Percentiles rank a stretch among this genome's conserved stretches.
Evolutionary conservation across 1,140 invertebrate genomes (phyloP).

Genomic region (Drosophila biarmipes): DNA sequence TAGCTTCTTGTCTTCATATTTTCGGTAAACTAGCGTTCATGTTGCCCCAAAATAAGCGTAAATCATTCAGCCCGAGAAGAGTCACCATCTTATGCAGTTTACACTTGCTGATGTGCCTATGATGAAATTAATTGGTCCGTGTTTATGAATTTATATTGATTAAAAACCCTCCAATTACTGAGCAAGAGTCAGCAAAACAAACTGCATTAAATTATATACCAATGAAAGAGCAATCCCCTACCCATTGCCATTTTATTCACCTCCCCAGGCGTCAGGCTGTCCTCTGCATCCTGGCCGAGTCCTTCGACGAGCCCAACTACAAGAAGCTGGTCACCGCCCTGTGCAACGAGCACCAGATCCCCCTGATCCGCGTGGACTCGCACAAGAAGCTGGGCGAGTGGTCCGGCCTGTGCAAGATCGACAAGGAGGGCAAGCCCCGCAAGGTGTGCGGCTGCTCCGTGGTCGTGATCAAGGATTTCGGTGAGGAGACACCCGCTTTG

Average conservation of each 20-base stretch:
- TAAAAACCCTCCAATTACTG: constrained; percentile 74
- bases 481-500: constrained; percentile 96
- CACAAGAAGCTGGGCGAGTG: constrained; percentile 99
- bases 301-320: constrained; percentile 99
- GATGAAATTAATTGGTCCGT: constrained; percentile 83
- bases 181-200: constrained; percentile 10
- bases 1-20: neutral
- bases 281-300: constrained; percentile 98
- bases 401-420: constrained; percentile 99
- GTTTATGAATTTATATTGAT: constrained; percentile 82
- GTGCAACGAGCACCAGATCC: constrained; percentile 99
- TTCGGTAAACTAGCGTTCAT: neutral
- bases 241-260: neutral
- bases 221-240: neutral
- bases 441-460: constrained; percentile 99
- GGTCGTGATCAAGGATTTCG: constrained; percentile 99
- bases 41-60: too few species aligned
- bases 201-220: neutral
- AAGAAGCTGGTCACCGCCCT: constrained; percentile 99
- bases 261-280: constrained; percentile 93
- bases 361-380: constrained; percentile 96
- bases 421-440: constrained; percentile 98
- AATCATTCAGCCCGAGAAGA: neutral
- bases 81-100: neutral
- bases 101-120: constrained; percentile 8